Evolutionary conservation across 2,113 vertebrate species (phyloP), one percentile per base, ranked within the genome.

Genomic region (Gorsachius goisagi): DNA sequence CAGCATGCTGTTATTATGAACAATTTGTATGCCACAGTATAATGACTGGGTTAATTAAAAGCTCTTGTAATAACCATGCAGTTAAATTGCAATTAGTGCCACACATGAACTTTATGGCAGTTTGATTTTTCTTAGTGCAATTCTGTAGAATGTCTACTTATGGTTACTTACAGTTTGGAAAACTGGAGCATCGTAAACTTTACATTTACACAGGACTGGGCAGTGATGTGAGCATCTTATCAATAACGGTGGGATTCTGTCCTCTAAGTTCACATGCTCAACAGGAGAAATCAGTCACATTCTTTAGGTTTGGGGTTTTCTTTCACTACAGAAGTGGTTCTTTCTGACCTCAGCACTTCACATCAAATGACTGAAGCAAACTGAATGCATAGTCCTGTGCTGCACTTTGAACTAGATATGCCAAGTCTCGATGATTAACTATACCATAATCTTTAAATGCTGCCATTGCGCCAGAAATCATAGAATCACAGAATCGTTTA

Each of bases 11-110:
- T 69, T 90, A 95, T 96, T 96, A 96, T 10, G 37, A 44, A 89
- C 83, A 92, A 93, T 96, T 96, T 93, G 73, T 87, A 78, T 64
- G 92, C 63, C 83, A 95, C 88, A 94, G 90, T 93, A 93, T 89
- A 86, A 95, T 71, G 79, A 92, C 83, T 94, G 77, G 68, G 72
- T 97, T 97, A 95, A 96, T 97, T 97, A 96, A 95, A 96, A 97
- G 90, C 85, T 89, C 85, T 93, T 92, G 83, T 90, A 97, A 96
- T 94, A 96, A 93, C 92, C 66, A 85, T 4, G 5, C 86, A 97
- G 90, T 97, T 97, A 97, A 97, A 95, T 73, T 81, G 69, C 90
- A 97, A 96, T 97, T 95, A 94, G 90, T 92, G 95, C 83, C 83
- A 93, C 83, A 75, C 60, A 64, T 64, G 92, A 97, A 95, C 69